Evolutionary conservation across 2,797 vertebrate genomes (phyloP).

Genomic region (Oophaga sylvatica): DNA sequence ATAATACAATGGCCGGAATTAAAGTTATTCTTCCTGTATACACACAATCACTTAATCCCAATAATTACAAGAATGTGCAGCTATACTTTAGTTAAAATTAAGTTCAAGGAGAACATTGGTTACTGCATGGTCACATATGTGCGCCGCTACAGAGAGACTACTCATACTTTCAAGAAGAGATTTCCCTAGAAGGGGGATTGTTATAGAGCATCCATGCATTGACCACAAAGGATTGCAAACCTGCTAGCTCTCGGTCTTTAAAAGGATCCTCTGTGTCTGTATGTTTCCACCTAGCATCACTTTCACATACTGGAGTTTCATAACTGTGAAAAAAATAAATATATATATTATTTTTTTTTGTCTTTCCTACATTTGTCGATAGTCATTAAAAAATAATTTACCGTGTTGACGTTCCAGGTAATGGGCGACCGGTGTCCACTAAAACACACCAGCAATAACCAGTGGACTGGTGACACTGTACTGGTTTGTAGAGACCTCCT

Average conservation of each 20-base stretch:
- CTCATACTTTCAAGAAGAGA: too few species aligned
- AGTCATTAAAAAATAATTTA: conserved; percentile 64
- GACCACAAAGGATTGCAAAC: conserved; percentile 69
- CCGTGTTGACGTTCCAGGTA: conserved; percentile 95
- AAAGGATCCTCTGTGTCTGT: conserved; percentile 89
- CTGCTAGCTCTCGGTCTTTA: conserved; percentile 92
- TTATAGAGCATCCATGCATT: not conserved
- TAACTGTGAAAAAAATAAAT: conserved; percentile 77
- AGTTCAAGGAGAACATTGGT: too few species aligned
- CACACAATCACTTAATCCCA: too few species aligned
- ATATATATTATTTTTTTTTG: not conserved
- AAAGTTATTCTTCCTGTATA: too few species aligned
- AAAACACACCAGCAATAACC: conserved; percentile 99
- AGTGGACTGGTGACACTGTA: conserved; percentile 98
- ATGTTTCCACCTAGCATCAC: conserved; percentile 80
- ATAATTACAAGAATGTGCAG: too few species aligned
- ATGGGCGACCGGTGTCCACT: conserved; percentile 92
- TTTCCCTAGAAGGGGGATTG: not conserved
- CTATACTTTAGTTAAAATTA: too few species aligned
- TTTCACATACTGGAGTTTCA: conserved; percentile 92
- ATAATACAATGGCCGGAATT: too few species aligned
- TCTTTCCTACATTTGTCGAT: not conserved
- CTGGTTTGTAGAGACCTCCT: conserved; percentile 89
- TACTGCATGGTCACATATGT: too few species aligned
- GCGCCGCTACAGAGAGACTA: too few species aligned